phyloP scores from a whole-genome alignment of 2,888 invertebrate species.

The Leptinotarsa rubiginosa region DNA sequence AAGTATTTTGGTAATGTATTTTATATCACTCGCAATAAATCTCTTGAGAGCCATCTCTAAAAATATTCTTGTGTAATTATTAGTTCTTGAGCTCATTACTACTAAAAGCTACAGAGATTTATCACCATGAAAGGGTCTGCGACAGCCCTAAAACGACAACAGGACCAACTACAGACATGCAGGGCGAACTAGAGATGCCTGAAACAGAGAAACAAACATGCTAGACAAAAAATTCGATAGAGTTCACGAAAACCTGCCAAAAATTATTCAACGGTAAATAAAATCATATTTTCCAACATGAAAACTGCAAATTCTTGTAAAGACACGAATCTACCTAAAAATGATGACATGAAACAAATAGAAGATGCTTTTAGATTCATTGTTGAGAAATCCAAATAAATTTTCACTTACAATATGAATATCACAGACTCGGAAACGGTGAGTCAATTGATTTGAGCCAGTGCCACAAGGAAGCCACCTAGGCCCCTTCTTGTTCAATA shows the following conservation, averaged over 20 bases:
- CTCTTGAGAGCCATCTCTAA: not conserved
- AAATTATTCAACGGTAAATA: not conserved
- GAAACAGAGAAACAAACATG: conserved; percentile 64
- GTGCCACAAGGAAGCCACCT: too few species aligned
- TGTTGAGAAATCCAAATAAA: too few species aligned
- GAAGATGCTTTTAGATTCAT: too few species aligned
- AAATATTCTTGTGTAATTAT: not conserved
- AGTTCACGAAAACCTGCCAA: not conserved
- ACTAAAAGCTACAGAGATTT: conserved; percentile 35
- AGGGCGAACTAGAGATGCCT: conserved; percentile 67
- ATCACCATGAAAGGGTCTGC: conserved; percentile 47
- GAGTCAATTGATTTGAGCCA: too few species aligned
- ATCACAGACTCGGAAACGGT: too few species aligned
- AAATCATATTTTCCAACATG: not conserved
- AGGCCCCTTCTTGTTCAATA: too few species aligned
- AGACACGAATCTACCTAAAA: too few species aligned
- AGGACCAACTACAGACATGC: conserved; percentile 71
- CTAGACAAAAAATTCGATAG: conserved; percentile 37
- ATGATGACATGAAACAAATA: too few species aligned
- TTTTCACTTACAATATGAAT: too few species aligned
- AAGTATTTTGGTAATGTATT: conserved; percentile 17
- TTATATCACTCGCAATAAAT: conserved; percentile 37
- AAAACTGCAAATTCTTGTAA: too few species aligned
- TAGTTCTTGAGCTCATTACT: too few species aligned
- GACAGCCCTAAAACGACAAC: conserved; percentile 47